Conservation (phyloP, 2,888 invertebrate genomes). For the Vesta saturnalis region DNA sequence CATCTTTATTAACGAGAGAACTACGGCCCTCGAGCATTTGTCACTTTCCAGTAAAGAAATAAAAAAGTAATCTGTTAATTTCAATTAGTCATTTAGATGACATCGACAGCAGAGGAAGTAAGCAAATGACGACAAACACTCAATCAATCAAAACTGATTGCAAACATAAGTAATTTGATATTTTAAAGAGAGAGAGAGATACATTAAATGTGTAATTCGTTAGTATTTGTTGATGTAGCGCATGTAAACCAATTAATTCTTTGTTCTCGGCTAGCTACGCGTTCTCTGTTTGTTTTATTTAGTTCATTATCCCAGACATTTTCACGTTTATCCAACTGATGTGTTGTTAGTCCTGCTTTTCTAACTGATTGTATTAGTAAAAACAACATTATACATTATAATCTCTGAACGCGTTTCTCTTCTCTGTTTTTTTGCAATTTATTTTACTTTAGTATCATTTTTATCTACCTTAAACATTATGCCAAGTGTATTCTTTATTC, state of each 20-base stretch:
- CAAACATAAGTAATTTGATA: conserved; percentile 42
- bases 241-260: conserved; percentile 52
- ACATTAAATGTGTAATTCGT: conserved; percentile 39
- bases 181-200: conserved; percentile 34
- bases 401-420: conserved; percentile 18
- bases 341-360: conserved; percentile 35
- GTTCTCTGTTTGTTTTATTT: conserved; percentile 37
- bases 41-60: conserved; percentile 30
- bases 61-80: conserved; percentile 38
- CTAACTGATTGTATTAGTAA: conserved; percentile 29
- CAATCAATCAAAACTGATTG: conserved; percentile 40
- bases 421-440: neutral
- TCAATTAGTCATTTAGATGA: conserved; percentile 36
- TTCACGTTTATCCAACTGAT: conserved; percentile 37
- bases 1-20: conserved; percentile 47
- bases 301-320: conserved; percentile 39
- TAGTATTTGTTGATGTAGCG: conserved; percentile 48
- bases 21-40: conserved; percentile 41
- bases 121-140: conserved; percentile 30
- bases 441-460: no score
- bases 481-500: no score
- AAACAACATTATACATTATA: conserved; percentile 26
- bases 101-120: conserved; percentile 23
- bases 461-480: no score
- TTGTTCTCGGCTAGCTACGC: conserved; percentile 45